Evolutionary conservation across 2,797 vertebrate species (phyloP), one percentile per base, ranked within the genome.

Genomic region (Spondyliosoma cantharus): DNA sequence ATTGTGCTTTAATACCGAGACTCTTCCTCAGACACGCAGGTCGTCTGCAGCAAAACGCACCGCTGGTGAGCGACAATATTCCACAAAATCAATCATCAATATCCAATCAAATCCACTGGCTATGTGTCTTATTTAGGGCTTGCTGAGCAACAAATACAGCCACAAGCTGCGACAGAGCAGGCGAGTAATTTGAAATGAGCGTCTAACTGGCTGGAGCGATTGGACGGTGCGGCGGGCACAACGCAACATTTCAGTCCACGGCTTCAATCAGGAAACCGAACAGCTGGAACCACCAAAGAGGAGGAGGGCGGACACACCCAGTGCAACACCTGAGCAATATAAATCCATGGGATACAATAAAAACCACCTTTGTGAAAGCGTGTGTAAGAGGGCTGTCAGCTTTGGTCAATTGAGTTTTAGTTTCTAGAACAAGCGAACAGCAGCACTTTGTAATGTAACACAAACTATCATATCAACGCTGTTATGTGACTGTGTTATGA

Each of bases 61-160:
- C 16, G 32, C 63, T 71, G 52, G 78, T 76, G 32, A 9, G 70
- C 78, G 57, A 25, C 37, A 45, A n/a, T 78, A 62, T 62, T 72
- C 45, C 49, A 29, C 27, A 32, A 68, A 87, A 86, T 82, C 37
- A 83, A 76, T 80, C 74, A 76, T 67, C 83, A 66, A 76, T 77
- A 74, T 90, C 82, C 79, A 80, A 78, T 89, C 66, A 53, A 79
- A 81, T 80, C 80, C 37, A 68, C 56, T 15, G 5, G 53, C 50
- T 12, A 64, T 76, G 71, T 71, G 62, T 58, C 87, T 86, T 83
- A 71, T 81, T 89, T 89, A 61, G 14, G 54, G 45, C 16, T 80
- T 65, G 78, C 75, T 78, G 49, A n/a, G 62, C 54, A 80, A 87
- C 88, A 80, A 88, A 89, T 82, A 70, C 62, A 85, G 67, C 74